Evolutionary conservation across 2,113 vertebrate genomes (phyloP), one percentile per base, ranked within the genome.

Genomic region (pig (Sus scrofa)): DNA sequence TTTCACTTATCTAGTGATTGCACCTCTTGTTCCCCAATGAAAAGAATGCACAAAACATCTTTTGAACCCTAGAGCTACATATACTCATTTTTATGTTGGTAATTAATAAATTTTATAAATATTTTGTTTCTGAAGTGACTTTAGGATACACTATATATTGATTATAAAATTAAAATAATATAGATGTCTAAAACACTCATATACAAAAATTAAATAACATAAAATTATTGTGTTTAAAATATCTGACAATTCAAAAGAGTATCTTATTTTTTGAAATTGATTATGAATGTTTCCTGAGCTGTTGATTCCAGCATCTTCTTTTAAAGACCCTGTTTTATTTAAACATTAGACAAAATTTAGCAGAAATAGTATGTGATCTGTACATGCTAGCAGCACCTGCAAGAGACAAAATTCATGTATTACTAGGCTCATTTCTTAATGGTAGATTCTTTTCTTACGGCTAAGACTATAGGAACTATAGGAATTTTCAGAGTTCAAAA

Each of bases 71-170:
- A 92, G 54, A 96, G 32, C 96, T 44, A 94, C 20, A 96, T 96
- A 85, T 93, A 96, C 22, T 62, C 84, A 97, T 91, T 96, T 97
- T 86, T 97, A 56, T 97, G 92, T 67, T 84, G 7, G 39, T 94
- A 77, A 89, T 77, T 85, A 85, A 93, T 86, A n/a, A 73, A 68
- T 75, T 34, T 75, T 95, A 97, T 94, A 90, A 97, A 94, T 95
- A 68, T 92, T 96, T 94, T 93, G 67, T 97, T 98, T 97, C 83
- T 97, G 60, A 82, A 93, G 18, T 77, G 13, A 62, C 1, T 97
- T 94, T 89, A 75, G 44, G 77, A 91, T 34, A 24, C 62, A 92
- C 84, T 74, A 68, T 34, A 86, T 89, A 85, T 93, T 94, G 30
- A 77, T 94, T 39, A 75, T 52, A 50, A 19, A 34, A 82, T 77